phyloP scores from a whole-genome alignment of 2,888 invertebrate genomes.

The Uloborus plumipes region DNA sequence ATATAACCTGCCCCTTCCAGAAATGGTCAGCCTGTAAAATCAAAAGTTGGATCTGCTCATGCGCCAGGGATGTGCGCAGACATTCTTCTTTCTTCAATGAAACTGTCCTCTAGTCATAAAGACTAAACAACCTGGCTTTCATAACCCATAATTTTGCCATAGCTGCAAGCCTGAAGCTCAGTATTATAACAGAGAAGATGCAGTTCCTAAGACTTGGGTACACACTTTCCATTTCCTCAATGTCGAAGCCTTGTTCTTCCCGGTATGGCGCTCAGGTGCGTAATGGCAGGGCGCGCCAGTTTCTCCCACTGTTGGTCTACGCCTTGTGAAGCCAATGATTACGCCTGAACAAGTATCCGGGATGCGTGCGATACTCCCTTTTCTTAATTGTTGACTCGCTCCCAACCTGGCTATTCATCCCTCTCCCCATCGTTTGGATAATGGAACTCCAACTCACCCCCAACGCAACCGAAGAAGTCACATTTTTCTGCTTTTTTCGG shows the following conservation, averaged over 20 bases:
- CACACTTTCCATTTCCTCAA: conserved; percentile 3
- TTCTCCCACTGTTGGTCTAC: conserved; percentile 14
- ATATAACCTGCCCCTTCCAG: too few species aligned
- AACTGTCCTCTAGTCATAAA: too few species aligned
- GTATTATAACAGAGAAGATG: too few species aligned
- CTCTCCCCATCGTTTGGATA: neutral
- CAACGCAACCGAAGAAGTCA: too few species aligned
- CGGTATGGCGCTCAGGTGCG: conserved; percentile 27
- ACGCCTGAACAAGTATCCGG: conserved; percentile 29
- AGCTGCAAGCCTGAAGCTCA: too few species aligned
- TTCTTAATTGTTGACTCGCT: conserved; percentile 30
- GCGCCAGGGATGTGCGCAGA: too few species aligned
- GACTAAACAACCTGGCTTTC: too few species aligned
- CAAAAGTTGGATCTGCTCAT: too few species aligned
- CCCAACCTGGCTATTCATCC: conserved; percentile 12
- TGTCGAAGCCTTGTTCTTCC: conserved; percentile 22
- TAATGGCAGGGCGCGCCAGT: conserved; percentile 31
- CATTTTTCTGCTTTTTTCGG: neutral
- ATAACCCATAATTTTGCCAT: too few species aligned
- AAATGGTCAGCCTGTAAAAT: too few species aligned
- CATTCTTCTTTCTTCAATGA: too few species aligned
- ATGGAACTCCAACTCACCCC: neutral
- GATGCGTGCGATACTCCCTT: conserved; percentile 40
- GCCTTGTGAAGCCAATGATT: conserved; percentile 28
- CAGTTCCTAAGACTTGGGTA: too few species aligned